Evolutionary conservation across 2,797 vertebrate genomes (phyloP).

Genomic region (Halcyon chelicuti): DNA sequence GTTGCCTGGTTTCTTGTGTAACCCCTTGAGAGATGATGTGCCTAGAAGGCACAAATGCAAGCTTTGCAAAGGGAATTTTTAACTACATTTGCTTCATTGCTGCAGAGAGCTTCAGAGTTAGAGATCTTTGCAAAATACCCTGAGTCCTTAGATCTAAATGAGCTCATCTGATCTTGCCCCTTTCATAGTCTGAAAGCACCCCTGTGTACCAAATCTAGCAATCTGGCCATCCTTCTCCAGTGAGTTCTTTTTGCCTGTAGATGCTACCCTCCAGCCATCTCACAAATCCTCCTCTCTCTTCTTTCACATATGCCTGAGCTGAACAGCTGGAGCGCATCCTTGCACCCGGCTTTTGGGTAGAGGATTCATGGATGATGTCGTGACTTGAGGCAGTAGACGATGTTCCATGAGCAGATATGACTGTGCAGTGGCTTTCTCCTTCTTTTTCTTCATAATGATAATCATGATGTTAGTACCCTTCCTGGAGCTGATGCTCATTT

Average conservation of each 20-base stretch:
- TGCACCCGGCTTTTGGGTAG: background rate
- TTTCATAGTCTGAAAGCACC: background rate
- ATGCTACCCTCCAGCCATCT: background rate
- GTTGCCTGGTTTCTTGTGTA: background rate
- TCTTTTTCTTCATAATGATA: background rate
- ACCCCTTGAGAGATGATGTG: background rate
- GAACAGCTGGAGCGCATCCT: constrained; percentile 4
- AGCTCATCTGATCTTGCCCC: background rate
- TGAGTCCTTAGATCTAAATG: background rate
- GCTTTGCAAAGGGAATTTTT: background rate
- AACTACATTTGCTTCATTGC: background rate
- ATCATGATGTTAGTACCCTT: background rate
- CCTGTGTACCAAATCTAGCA: background rate
- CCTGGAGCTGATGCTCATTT: background rate
- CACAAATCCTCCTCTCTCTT: background rate
- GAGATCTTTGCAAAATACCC: background rate
- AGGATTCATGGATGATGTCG: background rate
- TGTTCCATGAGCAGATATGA: background rate
- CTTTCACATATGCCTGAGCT: background rate
- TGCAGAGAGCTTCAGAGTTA: background rate
- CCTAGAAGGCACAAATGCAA: background rate
- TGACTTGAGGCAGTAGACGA: background rate
- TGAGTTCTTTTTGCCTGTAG: background rate
- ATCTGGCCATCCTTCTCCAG: background rate
- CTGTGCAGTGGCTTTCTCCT: background rate